Evolutionary conservation across 2,888 invertebrate species (phyloP), one percentile per base, ranked within the genome.

Genomic region (Calephelis perditalis): DNA sequence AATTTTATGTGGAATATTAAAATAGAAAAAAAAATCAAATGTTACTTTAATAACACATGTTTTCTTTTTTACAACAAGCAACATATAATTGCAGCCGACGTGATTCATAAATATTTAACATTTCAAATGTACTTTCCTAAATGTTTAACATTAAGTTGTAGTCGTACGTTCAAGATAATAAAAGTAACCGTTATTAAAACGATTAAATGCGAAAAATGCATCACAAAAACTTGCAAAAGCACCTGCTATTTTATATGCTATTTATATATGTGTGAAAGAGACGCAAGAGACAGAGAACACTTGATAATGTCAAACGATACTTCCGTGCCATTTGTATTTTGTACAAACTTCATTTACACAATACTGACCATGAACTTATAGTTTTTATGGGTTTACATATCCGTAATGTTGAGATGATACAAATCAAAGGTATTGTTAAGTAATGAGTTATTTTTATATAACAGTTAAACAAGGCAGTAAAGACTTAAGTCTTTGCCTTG

Each of bases 271-370:
- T 46, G 60, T 57, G 64, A 65, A 56, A 54, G 65, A 61, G 67
- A 65, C 49, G 56, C 57, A 46, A 40, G 47, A 47, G 63, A 67
- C 59, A 63, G 70, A 73, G 74, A 75, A 71, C 40, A 73, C 67
- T 71, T 70, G 67, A 68, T 80, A 87, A 88, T 87, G 86, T 84
- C 84, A 87, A 75, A 80, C 77, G 77, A 74, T 75, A 73, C 74
- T 78, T 84, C 78, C 79, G 79, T 73, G 76, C 79, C 73, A 71
- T 71, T 68, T 66, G 59, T 60, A 58, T 61, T 71, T 68, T 66
- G 60, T 60, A 58, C 62, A 56, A 54, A 46, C 61, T 70, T 66
- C 67, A 65, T 70, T 64, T 68, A 64, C 66, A 59, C 66, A 68
- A 64, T 67, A 66, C 68, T 75, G 83, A 67, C 84, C 84, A 73